phyloP scores from a whole-genome alignment of 2,113 vertebrate species.

The Brachypodius melanocephalos region DNA sequence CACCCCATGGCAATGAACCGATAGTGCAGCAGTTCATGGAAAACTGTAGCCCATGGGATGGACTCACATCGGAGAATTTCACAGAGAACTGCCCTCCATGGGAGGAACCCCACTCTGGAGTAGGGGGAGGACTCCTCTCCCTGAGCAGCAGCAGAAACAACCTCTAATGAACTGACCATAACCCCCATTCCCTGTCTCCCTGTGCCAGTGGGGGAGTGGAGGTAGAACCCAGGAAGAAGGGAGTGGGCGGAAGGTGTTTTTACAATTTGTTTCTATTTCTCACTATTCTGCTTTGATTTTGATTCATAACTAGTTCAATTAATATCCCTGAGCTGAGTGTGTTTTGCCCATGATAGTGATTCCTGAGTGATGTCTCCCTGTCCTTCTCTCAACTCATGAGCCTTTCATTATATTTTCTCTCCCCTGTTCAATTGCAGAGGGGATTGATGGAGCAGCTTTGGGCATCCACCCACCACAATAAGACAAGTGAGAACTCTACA shows the following conservation, averaged over 20 bases:
- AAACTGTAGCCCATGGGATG: not conserved
- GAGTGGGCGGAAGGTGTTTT: not conserved
- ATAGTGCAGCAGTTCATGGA: not conserved
- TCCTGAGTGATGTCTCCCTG: not conserved
- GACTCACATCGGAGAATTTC: not conserved
- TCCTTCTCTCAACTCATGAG: not conserved
- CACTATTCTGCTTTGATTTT: not conserved
- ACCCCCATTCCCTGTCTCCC: not conserved
- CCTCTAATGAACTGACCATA: not conserved
- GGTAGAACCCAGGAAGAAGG: not conserved
- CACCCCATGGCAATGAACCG: not conserved
- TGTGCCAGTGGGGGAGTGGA: too few relatives aligned
- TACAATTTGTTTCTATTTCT: not conserved
- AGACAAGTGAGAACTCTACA: not conserved
- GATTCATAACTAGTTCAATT: not conserved
- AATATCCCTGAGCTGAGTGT: not conserved
- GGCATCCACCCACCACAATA: not conserved
- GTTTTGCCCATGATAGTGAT: not conserved
- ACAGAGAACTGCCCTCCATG: not conserved
- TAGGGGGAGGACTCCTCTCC: not conserved
- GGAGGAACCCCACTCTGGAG: not conserved
- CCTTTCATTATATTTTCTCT: not conserved
- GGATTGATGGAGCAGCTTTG: not conserved
- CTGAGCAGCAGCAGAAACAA: not conserved
- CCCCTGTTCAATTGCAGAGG: not conserved